phyloP scores from a whole-genome alignment of 2,113 vertebrate genomes.

The Ctenodactylus gundi region DNA sequence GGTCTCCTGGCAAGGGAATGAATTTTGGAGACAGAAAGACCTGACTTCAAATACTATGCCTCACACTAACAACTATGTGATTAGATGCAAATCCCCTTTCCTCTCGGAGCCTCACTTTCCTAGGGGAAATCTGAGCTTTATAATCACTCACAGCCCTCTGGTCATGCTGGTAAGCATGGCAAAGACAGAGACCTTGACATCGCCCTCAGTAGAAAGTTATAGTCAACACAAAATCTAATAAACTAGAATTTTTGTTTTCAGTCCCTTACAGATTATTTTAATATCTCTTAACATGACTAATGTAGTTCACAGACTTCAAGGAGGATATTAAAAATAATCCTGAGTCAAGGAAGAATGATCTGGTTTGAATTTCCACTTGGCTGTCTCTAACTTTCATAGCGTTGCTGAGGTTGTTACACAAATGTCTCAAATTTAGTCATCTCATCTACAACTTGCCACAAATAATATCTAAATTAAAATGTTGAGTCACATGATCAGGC shows the following conservation, averaged over 20 bases:
- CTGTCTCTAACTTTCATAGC: not conserved
- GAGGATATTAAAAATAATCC: not conserved
- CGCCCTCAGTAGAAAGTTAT: not conserved
- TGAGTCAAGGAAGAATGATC: not conserved
- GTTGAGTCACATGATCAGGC: not conserved
- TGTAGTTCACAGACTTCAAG: not conserved
- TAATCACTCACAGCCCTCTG: not conserved
- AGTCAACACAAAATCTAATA: not conserved
- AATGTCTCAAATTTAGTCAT: not conserved
- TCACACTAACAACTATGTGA: not conserved
- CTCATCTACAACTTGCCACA: not conserved
- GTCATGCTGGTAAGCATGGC: not conserved
- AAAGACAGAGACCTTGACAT: not conserved
- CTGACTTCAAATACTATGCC: not conserved
- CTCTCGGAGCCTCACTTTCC: not conserved
- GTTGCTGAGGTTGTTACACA: not conserved
- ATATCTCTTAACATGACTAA: not conserved
- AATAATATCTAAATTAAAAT: constrained; percentile 14
- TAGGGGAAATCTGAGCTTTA: not conserved
- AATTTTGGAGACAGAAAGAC: not conserved
- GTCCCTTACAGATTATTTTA: not conserved
- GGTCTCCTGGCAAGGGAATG: not conserved
- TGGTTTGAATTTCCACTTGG: not conserved
- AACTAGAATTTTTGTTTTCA: not conserved
- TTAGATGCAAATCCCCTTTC: not conserved